Base-by-base conservation (phyloP, 1,140 invertebrate species). In the Dreissena rostriformis region DNA sequence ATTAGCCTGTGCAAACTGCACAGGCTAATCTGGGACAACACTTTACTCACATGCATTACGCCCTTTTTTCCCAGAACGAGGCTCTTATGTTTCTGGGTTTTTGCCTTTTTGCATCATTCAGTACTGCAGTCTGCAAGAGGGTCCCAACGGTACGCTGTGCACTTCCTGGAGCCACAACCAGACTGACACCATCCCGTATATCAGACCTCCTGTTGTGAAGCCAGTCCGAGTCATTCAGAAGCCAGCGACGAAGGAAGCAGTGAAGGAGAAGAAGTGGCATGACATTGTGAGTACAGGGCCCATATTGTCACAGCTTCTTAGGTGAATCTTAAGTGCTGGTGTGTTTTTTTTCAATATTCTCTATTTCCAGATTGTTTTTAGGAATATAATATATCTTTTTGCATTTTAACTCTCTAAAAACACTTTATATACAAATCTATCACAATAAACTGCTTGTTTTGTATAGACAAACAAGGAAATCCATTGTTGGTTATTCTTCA, bases 101-200 rank as follows among this genome's bases (percentile, higher is more conserved):
- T 39, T 39, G 2, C 39, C 39, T 39, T 8, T 8, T 39, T 39
- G 39, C 39, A 2, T 39, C 2, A 39, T 75, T 1, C 63, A 82
- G 80, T 74, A 63, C 26, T 67, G 55, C 28, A 66, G 71, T 14
- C 24, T 84, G 10, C 55, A 61, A 26, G 82, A 84, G 24, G 82
- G 82, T 15, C 82, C 82, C 22, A 24, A 78, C 52, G 82, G 82
- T 10, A 70, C 22, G 14, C 6, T 77, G 22, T 84, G 82, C 68
- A 53, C 39, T 29, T 7, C 28, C 11, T 77, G 82, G 82, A 29
- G 66, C 11, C 73, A 78, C 55, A 84, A 84, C 67, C 55, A 71
- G 73, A 77, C 82, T 39, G 82, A 84, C 57, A 77, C 51, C 29
- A 65, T 29, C 49, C 82, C 82, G n/a, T 19, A 29, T 2, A 22